These are phyloP conservation scores for Sphinx pinastri DNA, from an alignment of 2,888 invertebrate species.

Conservation along the genomic window DNA sequence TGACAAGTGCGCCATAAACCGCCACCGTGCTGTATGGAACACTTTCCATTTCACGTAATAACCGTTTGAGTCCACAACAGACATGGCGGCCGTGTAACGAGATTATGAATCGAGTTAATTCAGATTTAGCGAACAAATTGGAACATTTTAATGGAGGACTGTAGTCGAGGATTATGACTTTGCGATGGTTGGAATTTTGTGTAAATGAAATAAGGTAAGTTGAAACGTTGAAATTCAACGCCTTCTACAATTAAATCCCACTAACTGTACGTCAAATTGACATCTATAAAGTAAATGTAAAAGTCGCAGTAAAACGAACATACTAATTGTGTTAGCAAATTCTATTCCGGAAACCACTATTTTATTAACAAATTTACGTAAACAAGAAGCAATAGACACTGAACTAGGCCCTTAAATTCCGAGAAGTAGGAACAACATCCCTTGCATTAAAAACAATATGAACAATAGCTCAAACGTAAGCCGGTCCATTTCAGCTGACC, in stretches of 20 bases:
- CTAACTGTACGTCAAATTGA: too few relatives aligned
- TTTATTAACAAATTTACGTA: background rate
- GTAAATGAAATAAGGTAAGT: too few relatives aligned
- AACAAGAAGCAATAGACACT: background rate
- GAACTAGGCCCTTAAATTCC: too few relatives aligned
- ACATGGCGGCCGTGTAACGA: background rate
- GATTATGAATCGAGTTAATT: background rate
- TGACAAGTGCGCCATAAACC: constrained; percentile 30
- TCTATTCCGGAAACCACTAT: too few relatives aligned
- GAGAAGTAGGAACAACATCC: background rate
- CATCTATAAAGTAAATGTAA: too few relatives aligned
- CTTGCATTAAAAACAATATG: background rate
- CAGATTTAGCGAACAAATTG: background rate
- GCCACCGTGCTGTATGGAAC: constrained; percentile 33
- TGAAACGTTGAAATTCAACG: too few relatives aligned
- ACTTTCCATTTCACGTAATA: constrained; percentile 46
- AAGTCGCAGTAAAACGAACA: too few relatives aligned
- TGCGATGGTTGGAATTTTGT: too few relatives aligned
- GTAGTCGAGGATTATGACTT: too few relatives aligned
- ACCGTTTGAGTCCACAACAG: constrained; percentile 37
- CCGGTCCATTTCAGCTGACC: constrained; percentile 3
- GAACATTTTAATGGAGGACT: background rate
- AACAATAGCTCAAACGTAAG: background rate
- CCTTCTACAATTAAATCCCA: too few relatives aligned
- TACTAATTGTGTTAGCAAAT: too few relatives aligned